Base-by-base conservation (phyloP, 2,113 vertebrate genomes). In the Xenotilapia caudafasciata region DNA sequence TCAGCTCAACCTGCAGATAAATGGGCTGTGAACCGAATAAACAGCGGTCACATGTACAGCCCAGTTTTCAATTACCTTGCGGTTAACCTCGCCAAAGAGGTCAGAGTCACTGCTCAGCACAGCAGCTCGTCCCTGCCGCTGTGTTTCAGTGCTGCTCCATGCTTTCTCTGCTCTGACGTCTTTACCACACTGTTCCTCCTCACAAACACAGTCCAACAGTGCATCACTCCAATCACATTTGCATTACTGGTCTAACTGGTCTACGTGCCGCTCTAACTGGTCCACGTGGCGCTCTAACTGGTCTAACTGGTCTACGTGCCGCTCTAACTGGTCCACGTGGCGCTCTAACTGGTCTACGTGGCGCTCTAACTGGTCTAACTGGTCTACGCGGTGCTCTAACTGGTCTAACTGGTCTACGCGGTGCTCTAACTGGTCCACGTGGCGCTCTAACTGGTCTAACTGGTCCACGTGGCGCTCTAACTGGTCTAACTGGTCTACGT, bases 21-120 rank as follows among this genome's bases (percentile, higher is more conserved):
- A 94, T 91, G 92, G 90, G 88, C 90, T 90, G 89, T 96, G 94
- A 96, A 96, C 92, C 81, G 81, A 93, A 94, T 94, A 94, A 95
- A 94, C 93, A 94, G 93, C 83, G 90, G 93, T 88, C 94, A 92
- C 90, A 91, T 83, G 93, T 91, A 89, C 70, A 15, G 88, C 84
- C 89, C 85, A 77, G 56, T 93, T 95, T 96, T 95, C 95, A 94
- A 95, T 95, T 96, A 95, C 93, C 89, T 89, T 53, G 89, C 55
- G 80, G 93, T 94, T 95, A 95, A 96, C 94, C 95, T 84, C 56
- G 3, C 80, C 15, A 38, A 84, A 89, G 86, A 95, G 93, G 92
- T 93, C 90, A 82, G 21, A 19, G 55, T n/a, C 38, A 28, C 90
- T 86, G 92, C 90, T 68, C 79, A 87, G 88, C 86, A 68, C 83